Evolutionary conservation across 2,888 invertebrate genomes (phyloP).

Genomic region (Pteria penguin): DNA sequence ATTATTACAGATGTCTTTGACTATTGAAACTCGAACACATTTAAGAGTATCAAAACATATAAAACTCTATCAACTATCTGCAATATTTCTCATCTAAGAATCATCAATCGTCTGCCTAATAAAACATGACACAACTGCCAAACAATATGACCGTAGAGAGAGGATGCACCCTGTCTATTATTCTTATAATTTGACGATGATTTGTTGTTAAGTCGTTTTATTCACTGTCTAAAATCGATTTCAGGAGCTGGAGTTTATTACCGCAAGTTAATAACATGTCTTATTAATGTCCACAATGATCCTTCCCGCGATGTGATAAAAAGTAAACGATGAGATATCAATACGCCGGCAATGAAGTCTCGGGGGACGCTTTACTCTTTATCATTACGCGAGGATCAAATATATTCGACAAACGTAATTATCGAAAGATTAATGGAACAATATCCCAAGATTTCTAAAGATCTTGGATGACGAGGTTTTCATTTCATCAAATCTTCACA

Average conservation of each 20-base stretch:
- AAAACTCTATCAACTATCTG: too few relatives aligned
- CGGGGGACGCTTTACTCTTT: conserved; percentile 5
- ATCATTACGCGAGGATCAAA: conserved; percentile 1
- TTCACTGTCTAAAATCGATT: conserved; percentile 37
- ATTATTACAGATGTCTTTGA: too few relatives aligned
- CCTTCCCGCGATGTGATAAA: conserved; percentile 23
- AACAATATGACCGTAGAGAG: too few relatives aligned
- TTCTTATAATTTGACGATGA: conserved; percentile 22
- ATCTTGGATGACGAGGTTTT: neutral
- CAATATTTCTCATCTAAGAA: too few relatives aligned
- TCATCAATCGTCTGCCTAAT: too few relatives aligned
- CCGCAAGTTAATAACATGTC: conserved; percentile 43
- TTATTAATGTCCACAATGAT: conserved; percentile 16
- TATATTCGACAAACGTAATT: conserved; percentile 33
- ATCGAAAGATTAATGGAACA: conserved; percentile 21
- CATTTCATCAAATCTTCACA: neutral
- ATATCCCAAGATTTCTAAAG: neutral
- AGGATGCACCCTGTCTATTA: neutral
- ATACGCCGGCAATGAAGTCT: neutral
- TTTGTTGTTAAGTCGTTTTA: conserved; percentile 26
- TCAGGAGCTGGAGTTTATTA: conserved; percentile 41
- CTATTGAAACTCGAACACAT: too few relatives aligned
- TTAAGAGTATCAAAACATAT: too few relatives aligned
- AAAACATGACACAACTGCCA: too few relatives aligned
- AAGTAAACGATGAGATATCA: conserved; percentile 29